Evolutionary conservation across 2,888 invertebrate species (phyloP).

Genomic region (Petrophora chlorosata): DNA sequence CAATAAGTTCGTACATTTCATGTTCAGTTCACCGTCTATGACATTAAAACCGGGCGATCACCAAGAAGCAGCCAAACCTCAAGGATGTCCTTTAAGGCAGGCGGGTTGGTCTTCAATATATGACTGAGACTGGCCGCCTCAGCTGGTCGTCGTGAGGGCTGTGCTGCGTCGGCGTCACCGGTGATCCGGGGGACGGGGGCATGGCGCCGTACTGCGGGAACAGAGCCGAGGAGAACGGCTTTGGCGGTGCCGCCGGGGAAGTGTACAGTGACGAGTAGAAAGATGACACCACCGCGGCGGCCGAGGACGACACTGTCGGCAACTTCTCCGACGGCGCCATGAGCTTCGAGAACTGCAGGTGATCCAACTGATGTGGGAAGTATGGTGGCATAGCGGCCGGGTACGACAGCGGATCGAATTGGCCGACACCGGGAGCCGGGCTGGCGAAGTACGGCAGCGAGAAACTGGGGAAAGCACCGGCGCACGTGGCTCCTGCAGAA

Average conservation of each 20-base stretch:
- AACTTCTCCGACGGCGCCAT: constrained; percentile 78
- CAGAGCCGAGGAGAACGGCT: constrained; percentile 80
- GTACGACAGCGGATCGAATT: constrained; percentile 85
- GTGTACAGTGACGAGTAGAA: constrained; percentile 88
- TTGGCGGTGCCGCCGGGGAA: constrained; percentile 77
- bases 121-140: constrained; percentile 88
- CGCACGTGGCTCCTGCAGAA: constrained; percentile 72
- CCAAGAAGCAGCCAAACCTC: constrained; percentile 56
- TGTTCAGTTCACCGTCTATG: constrained; percentile 58
- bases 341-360: constrained; percentile 85
- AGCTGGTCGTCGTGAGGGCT: constrained; percentile 84
- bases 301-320: constrained; percentile 75
- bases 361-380: constrained; percentile 90
- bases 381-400: constrained; percentile 88
- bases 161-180: constrained; percentile 73
- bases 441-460: constrained; percentile 86
- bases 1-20: constrained; percentile 61
- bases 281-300: constrained; percentile 86
- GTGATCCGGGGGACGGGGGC: constrained; percentile 76
- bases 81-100: constrained; percentile 68
- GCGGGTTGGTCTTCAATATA: constrained; percentile 85
- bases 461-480: constrained; percentile 85
- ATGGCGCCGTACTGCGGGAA: constrained; percentile 80
- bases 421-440: constrained; percentile 82
- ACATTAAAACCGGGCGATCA: constrained; percentile 44